These are phyloP conservation scores for Macheiramphus alcinus DNA, from an alignment of 2,113 vertebrate species.

Conservation along the genomic window DNA sequence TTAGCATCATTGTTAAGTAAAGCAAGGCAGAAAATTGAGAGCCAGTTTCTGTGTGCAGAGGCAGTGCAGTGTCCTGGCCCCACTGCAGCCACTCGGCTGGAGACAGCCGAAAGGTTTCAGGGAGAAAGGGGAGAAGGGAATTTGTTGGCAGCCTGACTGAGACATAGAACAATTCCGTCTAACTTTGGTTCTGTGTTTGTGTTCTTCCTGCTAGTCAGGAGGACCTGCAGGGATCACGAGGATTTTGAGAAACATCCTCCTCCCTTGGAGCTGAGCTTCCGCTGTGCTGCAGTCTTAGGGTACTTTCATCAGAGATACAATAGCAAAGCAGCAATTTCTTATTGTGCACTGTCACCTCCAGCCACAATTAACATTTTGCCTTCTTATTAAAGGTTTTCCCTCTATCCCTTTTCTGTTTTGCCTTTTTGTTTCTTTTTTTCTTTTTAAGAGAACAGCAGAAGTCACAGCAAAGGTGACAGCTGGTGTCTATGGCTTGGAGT, in stretches of 20 bases:
- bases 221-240: background rate
- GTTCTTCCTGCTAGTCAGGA: background rate
- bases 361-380: slow-evolving; percentile 21
- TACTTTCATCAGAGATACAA: background rate
- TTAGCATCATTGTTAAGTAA: background rate
- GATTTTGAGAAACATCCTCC: background rate
- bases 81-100: background rate
- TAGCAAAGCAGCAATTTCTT: background rate
- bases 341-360: background rate
- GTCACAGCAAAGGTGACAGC: background rate
- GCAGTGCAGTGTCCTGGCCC: fast-evolving
- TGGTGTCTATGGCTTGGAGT: background rate
- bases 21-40: background rate
- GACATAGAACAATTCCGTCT: background rate
- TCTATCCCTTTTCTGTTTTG: background rate
- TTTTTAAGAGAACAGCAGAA: background rate
- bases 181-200: background rate
- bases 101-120: background rate
- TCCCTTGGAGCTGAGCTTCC: background rate
- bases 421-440: fast-evolving
- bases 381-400: background rate
- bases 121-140: background rate
- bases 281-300: background rate
- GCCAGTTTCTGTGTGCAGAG: too few species aligned
- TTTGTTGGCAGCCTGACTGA: background rate